A percentile compares a stretch with the other conserved stretches of the same genome.
Conservation (phyloP, 2,797 vertebrate species). For the Synanceia verrucosa region DNA sequence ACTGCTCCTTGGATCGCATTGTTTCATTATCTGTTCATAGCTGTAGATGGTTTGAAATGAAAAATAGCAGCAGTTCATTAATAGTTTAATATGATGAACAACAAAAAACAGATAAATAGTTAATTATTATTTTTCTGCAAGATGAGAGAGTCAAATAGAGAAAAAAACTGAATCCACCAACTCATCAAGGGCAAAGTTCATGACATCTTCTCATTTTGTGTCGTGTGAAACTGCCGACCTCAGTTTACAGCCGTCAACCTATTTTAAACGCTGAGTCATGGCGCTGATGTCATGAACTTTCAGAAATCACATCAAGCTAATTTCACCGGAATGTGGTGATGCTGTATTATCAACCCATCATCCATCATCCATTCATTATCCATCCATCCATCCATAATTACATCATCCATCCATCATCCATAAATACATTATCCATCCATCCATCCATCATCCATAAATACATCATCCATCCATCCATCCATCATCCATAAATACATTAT, state of each 20-base stretch:
- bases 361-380: too few species aligned
- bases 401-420: too few species aligned
- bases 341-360: background rate
- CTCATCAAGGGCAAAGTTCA: background rate
- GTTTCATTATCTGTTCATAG: background rate
- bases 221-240: slow-evolving; percentile 6
- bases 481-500: too few species aligned
- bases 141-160: background rate
- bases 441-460: too few species aligned
- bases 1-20: too few species aligned
- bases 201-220: background rate
- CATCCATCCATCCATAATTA: too few species aligned
- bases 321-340: too few species aligned
- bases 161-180: background rate
- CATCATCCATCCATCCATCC: too few species aligned
- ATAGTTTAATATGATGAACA: too few species aligned
- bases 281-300: background rate
- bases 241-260: background rate
- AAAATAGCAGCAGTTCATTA: background rate
- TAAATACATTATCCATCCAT: too few species aligned
- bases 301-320: background rate
- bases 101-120: too few species aligned
- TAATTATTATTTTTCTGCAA: too few species aligned
- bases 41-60: background rate
- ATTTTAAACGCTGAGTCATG: slow-evolving; percentile 11